phyloP scores from a whole-genome alignment of 2,113 vertebrate species.

The Neomonachus schauinslandi region DNA sequence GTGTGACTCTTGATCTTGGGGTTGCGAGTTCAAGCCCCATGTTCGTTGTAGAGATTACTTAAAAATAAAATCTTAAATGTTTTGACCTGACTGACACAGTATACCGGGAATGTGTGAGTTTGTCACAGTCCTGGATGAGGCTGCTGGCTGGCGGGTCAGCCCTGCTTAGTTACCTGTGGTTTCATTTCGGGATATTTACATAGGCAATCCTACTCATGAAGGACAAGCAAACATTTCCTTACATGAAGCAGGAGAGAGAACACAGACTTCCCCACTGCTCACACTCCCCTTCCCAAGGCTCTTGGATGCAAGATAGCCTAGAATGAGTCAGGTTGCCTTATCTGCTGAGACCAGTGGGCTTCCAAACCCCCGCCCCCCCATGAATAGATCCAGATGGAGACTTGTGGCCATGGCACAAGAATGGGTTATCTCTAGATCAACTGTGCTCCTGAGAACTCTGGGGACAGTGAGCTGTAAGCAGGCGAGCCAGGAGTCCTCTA shows the following conservation, averaged over 20 bases:
- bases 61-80: neutral
- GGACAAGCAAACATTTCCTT: neutral
- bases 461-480: neutral
- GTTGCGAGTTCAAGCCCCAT: neutral
- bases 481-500: too few species aligned
- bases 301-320: neutral
- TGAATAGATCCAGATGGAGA: neutral
- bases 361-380: neutral
- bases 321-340: neutral
- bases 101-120: neutral
- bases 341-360: neutral
- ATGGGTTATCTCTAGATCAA: neutral
- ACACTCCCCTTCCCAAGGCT: neutral
- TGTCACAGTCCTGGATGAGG: neutral
- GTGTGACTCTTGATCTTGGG: neutral
- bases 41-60: neutral
- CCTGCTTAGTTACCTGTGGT: neutral
- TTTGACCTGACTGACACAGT: neutral
- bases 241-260: neutral
- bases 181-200: neutral
- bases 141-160: neutral
- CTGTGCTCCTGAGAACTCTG: neutral
- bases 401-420: neutral
- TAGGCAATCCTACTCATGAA: neutral
- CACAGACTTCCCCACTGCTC: neutral